These are phyloP conservation scores for Hirundichthys speculiger DNA, from an alignment of 2,113 vertebrate species.

Conservation along the genomic window DNA sequence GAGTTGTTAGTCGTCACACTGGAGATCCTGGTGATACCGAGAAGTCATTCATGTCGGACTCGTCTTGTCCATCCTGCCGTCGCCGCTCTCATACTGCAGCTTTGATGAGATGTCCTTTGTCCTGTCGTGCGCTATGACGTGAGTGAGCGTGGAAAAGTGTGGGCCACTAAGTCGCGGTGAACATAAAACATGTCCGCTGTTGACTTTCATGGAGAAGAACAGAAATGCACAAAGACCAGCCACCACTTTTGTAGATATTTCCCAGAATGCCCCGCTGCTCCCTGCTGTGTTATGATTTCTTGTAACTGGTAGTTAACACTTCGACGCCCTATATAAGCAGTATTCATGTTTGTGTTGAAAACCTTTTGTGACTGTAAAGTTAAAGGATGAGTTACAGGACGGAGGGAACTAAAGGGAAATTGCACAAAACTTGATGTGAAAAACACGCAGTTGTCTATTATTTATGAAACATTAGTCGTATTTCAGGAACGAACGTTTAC, in stretches of 20 bases:
- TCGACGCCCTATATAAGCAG: slow-evolving; percentile 34
- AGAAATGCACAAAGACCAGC: slow-evolving; percentile 12
- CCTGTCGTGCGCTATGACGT: slow-evolving; percentile 37
- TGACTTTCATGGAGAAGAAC: not conserved
- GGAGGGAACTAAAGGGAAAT: slow-evolving; percentile 41
- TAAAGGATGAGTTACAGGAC: not conserved
- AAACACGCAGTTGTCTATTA: slow-evolving; percentile 3
- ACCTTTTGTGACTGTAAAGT: slow-evolving; percentile 23
- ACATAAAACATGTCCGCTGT: no score
- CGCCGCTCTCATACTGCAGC: slow-evolving; percentile 23
- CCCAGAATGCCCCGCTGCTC: slow-evolving; percentile 42
- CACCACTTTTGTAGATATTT: slow-evolving; percentile 60
- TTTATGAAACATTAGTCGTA: slow-evolving; percentile 15
- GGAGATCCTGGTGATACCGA: slow-evolving; percentile 26
- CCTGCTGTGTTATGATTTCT: slow-evolving; percentile 43
- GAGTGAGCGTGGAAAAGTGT: slow-evolving; percentile 30
- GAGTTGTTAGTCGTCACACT: slow-evolving; percentile 24
- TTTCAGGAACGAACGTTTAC: not conserved
- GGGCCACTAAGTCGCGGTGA: no score
- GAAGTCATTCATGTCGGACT: slow-evolving; percentile 34
- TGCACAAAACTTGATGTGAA: slow-evolving; percentile 9
- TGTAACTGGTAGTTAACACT: slow-evolving; percentile 43
- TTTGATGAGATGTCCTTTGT: slow-evolving; percentile 1
- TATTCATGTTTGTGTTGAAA: slow-evolving; percentile 64
- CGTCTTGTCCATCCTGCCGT: slow-evolving; percentile 41